Evolutionary conservation across 2,888 invertebrate species (phyloP), one percentile per base, ranked within the genome.

Genomic region (Lamellibrachia columna): DNA sequence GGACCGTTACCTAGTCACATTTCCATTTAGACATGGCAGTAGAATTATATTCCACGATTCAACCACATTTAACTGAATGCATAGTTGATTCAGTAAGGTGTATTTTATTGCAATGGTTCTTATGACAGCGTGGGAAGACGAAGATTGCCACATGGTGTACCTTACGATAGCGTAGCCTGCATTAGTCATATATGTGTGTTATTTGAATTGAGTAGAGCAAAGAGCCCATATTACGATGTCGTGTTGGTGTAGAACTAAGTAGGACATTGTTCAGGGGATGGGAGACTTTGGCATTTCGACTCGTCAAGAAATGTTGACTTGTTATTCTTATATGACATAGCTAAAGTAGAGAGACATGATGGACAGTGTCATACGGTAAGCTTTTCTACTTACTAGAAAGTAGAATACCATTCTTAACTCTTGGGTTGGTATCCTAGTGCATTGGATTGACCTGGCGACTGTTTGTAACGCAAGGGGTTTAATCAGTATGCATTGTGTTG

Each of bases 51-150:
- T 22, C 75, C 75, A n/a, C 22, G 60, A 60, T 60, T 60, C 60
- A 60, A 22, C 60, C 60, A 60, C 60, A 75, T 75, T 75, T 75
- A 75, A 75, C 75, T 75, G 22, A 75, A 22, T 75, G 75, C 75
- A 75, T 75, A 75, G 75, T 75, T n/a, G 75, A 75, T 75, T 75
- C n/a, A 22, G 75, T 75, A 75, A 75, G 22, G n/a, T 75, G 75
- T 11, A 75, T 75, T n/a, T 75, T 75, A 15, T 75, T 75, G 75
- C 75, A 2, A 22, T 22, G 75, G 75, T 22, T 75, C n/a, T 75
- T 75, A 15, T n/a, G 75, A 75, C 75, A 75, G n/a, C 6, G 22
- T 75, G 75, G 75, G 75, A 11, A 22, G 75, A 75, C 22, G 75
- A 1, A 4, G 75, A 75, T 75, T 75, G 75, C 3, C 22, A 75